Base-by-base conservation (phyloP, 2,888 invertebrate genomes). In the Pinctada fucata region DNA sequence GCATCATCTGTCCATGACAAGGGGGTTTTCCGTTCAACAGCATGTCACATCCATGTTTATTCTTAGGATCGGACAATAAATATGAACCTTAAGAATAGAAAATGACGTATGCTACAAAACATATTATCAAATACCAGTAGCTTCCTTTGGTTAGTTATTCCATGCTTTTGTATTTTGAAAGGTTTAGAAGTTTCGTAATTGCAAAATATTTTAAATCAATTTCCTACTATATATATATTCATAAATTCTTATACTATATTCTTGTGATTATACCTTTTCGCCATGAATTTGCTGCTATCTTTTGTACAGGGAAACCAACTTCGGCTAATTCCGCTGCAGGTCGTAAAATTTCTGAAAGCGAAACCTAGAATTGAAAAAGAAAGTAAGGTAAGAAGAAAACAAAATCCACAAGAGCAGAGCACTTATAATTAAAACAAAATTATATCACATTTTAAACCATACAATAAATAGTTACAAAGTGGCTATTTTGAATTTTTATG, bases 251-350 rank as follows among this genome's bases (percentile, higher is more conserved):
- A 31, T 31, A 31, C 31, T 31, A 31, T 31, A 31, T 31, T 31
- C 31, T 31, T 31, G 31, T 31, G 31, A 31, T 31, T 31, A 31
- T 31, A 90, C 90, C 88, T 76, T 82, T 85, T 3, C 82, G 78
- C 91, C 91, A 91, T 47, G 78, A 71, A 6, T 85, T 4, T 16
- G 90, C 88, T 3, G 88, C 82, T 4, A 88, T 81, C 72, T 89
- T 84, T 73, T 90, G 87, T 0, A 91, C 88, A 16, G 92, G 91
- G 73, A 88, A 90, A 2, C 92, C 92, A 16, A 85, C 78, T 82
- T 91, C 90, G n/a, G 92, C 92, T 45, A 91, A 76, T 3, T 84
- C 75, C 50, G 90, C 89, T n/a, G 91, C 91, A 6, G 91, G 91
- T 13, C 82, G 75, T 16, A 92, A 79, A 48, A 91, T 86, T 47